Evolutionary conservation across 1,140 invertebrate genomes (phyloP), one percentile per base, ranked within the genome.

Genomic region (Magallana ariakensis): DNA sequence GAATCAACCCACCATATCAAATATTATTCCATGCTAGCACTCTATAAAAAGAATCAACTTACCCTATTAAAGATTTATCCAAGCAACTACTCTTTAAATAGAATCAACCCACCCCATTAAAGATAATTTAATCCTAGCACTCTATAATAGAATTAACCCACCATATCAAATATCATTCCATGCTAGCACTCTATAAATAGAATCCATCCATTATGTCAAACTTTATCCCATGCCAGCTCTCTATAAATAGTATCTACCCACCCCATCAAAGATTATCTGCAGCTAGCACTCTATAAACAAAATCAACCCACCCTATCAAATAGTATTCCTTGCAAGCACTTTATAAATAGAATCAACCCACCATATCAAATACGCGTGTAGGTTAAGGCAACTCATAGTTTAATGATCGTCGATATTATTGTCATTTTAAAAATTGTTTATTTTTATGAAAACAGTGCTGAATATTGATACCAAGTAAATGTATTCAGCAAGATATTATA

Each of bases 61-160:
- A 33, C 26, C n/a, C 19, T 19, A 70, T 22, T 6, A 11, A 8
- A 66, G 58, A 10, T 0, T 22, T n/a, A 8, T 19, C 1, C 16
- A 19, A 19, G 60, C n/a, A 1, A 66, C 11, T 19, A 66, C 60
- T 66, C 60, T 66, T 5, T 66, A 66, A 3, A 66, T 66, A 66
- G 60, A 66, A 66, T n/a, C n/a, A 66, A 16, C 1, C 9, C 22
- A n/a, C 1, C n/a, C 9, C 26, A 16, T 19, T 93, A 94, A 6
- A 91, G 89, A 92, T 93, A 93, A 66, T 94, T 92, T 16, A 92
- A 92, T 57, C 13, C 80, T 85, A 56, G 22, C 5, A 55, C 46
- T 81, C 80, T 81, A 22, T 70, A 70, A 70, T 70, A 70, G 22
- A 16, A 60, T 16, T n/a, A 60, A 60, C 8, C 19, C n/a, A 22